phyloP scores from a whole-genome alignment of 2,113 vertebrate species.

The Miniopterus natalensis region DNA sequence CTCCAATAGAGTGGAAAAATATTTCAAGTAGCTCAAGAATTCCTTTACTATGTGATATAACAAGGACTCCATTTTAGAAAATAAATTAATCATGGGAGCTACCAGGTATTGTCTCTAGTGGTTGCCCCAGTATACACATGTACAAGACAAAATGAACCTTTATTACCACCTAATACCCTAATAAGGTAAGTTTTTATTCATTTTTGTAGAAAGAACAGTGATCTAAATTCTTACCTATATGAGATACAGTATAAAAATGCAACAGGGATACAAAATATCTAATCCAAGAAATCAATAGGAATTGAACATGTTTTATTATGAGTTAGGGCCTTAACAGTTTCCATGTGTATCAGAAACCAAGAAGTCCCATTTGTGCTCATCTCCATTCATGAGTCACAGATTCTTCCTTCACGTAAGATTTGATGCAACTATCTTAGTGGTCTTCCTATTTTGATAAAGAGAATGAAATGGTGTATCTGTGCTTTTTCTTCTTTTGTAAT shows the following conservation, averaged over 20 bases:
- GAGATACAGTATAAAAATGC: not conserved
- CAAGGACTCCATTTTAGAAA: not conserved
- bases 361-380: not conserved
- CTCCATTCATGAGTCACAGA: not conserved
- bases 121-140: not conserved
- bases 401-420: not conserved
- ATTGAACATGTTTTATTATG: not conserved
- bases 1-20: not conserved
- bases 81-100: not conserved
- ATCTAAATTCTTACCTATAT: not conserved
- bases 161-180: not conserved
- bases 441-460: not conserved
- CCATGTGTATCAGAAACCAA: not conserved
- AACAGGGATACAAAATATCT: not conserved
- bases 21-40: slow-evolving; percentile 52
- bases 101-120: not conserved
- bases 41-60: not conserved
- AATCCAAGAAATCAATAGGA: not conserved
- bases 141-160: not conserved
- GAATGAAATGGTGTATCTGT: not conserved
- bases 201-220: not conserved
- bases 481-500: not conserved
- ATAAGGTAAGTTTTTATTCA: slow-evolving; percentile 6
- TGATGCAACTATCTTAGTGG: not conserved
- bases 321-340: not conserved